These are phyloP conservation scores for Pollenia griseotomentosa DNA, from an alignment of 2,888 invertebrate genomes.

Conservation along the genomic window DNA sequence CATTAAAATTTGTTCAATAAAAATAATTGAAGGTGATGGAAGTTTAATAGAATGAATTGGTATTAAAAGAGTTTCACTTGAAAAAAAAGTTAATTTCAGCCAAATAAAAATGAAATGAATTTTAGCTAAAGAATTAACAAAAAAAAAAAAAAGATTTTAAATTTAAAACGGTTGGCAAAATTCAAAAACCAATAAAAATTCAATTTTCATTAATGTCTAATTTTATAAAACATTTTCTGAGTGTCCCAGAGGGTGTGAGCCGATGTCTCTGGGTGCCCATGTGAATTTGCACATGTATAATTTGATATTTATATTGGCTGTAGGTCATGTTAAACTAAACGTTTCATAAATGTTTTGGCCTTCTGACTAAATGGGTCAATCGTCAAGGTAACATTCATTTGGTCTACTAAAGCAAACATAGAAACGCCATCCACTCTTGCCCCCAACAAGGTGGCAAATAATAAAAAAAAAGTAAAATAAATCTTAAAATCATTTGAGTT, in stretches of 20 bases:
- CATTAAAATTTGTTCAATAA: not conserved
- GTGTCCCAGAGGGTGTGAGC: not conserved
- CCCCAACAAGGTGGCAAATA: constrained; percentile 28
- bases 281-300: constrained; percentile 32
- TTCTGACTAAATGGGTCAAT: constrained; percentile 79
- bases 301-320: constrained; percentile 24
- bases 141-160: not conserved
- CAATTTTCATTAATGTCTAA: not conserved
- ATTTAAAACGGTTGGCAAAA: not conserved
- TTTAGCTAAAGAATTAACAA: not conserved
- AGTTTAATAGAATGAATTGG: constrained; percentile 10
- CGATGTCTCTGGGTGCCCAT: not conserved
- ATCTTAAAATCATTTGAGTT: constrained; percentile 50
- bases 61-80: not conserved
- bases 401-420: constrained; percentile 70
- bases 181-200: not conserved
- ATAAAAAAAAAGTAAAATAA: constrained; percentile 17
- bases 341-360: constrained; percentile 68
- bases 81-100: constrained; percentile 3
- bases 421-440: not conserved
- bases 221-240: not conserved
- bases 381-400: constrained; percentile 84
- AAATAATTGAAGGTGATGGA: constrained; percentile 25
- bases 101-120: not conserved
- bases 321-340: constrained; percentile 61